A percentile compares a stretch with the other conserved stretches of the same genome.
Evolutionary conservation across 2,888 invertebrate species (phyloP).

Genomic region (Cheilosia pagana): DNA sequence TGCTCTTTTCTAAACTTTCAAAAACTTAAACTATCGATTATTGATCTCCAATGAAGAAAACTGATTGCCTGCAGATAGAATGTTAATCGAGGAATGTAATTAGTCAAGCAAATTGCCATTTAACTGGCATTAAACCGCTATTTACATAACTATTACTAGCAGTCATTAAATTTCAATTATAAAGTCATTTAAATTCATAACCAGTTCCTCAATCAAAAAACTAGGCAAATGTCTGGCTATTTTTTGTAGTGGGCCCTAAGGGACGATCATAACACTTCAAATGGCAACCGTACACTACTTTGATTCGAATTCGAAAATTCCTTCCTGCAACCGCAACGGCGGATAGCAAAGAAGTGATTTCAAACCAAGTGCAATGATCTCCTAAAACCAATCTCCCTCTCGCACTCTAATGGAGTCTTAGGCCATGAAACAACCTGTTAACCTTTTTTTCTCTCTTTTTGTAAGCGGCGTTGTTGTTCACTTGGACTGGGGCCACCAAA

Average conservation of each 20-base stretch:
- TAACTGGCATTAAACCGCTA: background rate
- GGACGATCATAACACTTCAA: slow-evolving; percentile 39
- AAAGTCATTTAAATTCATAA: slow-evolving; percentile 38
- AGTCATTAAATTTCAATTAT: slow-evolving; percentile 42
- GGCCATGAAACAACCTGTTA: slow-evolving; percentile 57
- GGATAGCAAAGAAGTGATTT: slow-evolving; percentile 30
- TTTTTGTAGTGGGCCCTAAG: slow-evolving; percentile 2
- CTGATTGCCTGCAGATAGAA: no score
- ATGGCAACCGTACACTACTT: slow-evolving; percentile 18
- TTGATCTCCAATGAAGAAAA: no score
- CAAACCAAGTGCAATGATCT: slow-evolving; percentile 60
- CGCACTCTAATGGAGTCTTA: slow-evolving; percentile 49
- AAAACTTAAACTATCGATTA: no score
- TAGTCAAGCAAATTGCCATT: background rate
- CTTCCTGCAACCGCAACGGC: background rate
- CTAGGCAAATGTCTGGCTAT: slow-evolving; percentile 20
- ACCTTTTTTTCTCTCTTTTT: slow-evolving; percentile 30
- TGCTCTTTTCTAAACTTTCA: no score
- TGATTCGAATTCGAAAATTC: slow-evolving; percentile 25
- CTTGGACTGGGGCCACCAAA: slow-evolving; percentile 28
- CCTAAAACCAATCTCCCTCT: slow-evolving; percentile 30
- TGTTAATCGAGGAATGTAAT: no score
- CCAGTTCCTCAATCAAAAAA: slow-evolving; percentile 33
- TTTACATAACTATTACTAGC: background rate
- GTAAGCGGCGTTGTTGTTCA: background rate